phyloP scores from a whole-genome alignment of 2,113 vertebrate species.

The Saguinus imperator region DNA sequence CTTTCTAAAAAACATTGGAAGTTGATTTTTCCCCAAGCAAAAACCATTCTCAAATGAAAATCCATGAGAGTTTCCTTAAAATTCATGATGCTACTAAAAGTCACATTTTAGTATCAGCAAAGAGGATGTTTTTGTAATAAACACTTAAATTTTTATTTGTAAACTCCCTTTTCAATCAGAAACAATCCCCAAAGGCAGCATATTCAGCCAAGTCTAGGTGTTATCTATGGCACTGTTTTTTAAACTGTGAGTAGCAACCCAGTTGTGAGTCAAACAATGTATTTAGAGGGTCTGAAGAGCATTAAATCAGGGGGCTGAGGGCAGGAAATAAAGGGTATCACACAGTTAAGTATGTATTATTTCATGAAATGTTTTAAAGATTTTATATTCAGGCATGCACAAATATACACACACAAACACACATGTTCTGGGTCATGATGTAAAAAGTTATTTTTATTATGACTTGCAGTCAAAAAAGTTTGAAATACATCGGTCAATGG shows the following conservation, averaged over 20 bases:
- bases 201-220: slow-evolving; percentile 27
- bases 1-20: slow-evolving; percentile 36
- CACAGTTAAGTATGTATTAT: not conserved
- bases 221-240: not conserved
- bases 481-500: slow-evolving; percentile 26
- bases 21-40: slow-evolving; percentile 29
- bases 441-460: slow-evolving; percentile 50
- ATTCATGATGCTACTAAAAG: not conserved
- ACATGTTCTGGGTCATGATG: not conserved
- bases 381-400: not conserved
- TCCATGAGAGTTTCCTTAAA: not conserved
- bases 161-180: slow-evolving; percentile 62
- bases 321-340: not conserved
- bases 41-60: slow-evolving; percentile 34
- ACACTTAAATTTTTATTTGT: slow-evolving; percentile 62
- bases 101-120: slow-evolving; percentile 69
- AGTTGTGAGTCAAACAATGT: not conserved
- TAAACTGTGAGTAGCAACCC: not conserved
- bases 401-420: not conserved
- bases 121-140: slow-evolving; percentile 72
- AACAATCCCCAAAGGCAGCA: not conserved
- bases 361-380: slow-evolving; percentile 41
- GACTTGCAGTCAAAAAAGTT: slow-evolving; percentile 40
- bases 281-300: slow-evolving; percentile 3
- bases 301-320: rapidly evolving